Base-by-base conservation (phyloP, 2,888 invertebrate species). In the Drosophila pegasa region DNA sequence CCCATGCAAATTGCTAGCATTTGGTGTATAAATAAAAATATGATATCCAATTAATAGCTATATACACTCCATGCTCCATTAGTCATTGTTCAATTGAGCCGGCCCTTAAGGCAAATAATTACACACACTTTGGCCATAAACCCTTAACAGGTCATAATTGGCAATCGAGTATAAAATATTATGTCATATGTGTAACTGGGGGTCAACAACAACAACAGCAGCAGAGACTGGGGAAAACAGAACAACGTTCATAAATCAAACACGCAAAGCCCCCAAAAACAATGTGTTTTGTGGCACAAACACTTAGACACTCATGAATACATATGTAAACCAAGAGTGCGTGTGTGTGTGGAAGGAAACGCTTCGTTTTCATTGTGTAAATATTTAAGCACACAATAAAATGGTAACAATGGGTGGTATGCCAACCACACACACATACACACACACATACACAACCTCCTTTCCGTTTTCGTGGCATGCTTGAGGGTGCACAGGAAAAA, bases 321-420 rank as follows among this genome's bases (percentile, higher is more conserved):
- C 38, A 58, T 47, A 38, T 48, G 47, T 54, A 47, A 14, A 22
- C 6, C 0, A 1, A 0, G 33, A 33, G 31, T 27, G 45, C 40
- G 43, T 52, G 43, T 60, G 52, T 64, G 47, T 58, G 47, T 71
- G 33, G 52, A 74, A 67, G 75, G 29, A 80, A 80, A 73, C 69
- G 69, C 69, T 80, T 73, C 82, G 78, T 82, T 76, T 81, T 82
- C 84, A 74, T 82, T 83, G 80, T 85, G 83, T 85, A 85, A 82
- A 83, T 85, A 85, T 83, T 83, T 82, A 82, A 83, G 85, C 82
- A 83, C 74, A 83, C 85, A 80, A 83, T 83, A 82, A 84, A 83
- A 82, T 79, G 83, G 58, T 72, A 75, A 75, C 72, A 75, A 74
- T 74, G 61, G 64, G 47, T 43, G 74, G 60, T 60, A 71, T 68